These are phyloP conservation scores for Stratiomys singularior DNA, from an alignment of 2,888 invertebrate genomes.

Conservation along the genomic window DNA sequence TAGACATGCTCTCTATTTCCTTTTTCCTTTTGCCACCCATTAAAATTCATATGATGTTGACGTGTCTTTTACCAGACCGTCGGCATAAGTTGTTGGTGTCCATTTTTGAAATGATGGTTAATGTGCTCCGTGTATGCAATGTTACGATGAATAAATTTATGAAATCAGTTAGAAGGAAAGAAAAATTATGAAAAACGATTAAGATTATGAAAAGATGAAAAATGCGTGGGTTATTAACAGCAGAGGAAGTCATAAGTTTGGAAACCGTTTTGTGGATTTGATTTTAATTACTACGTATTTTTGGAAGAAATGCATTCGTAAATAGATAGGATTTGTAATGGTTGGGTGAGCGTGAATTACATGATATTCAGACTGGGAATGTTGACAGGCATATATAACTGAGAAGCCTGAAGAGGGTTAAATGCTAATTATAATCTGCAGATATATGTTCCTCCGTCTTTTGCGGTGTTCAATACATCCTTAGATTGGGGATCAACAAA, in stretches of 20 bases:
- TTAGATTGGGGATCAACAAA: too few relatives aligned
- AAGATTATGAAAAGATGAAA: not conserved
- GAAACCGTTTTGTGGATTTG: slow-evolving; percentile 25
- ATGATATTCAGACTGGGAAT: too few relatives aligned
- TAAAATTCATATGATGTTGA: not conserved
- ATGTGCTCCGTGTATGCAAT: slow-evolving; percentile 23
- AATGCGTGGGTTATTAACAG: slow-evolving; percentile 9
- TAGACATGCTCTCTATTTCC: slow-evolving; percentile 31
- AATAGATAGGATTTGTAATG: not conserved
- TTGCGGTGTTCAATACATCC: too few relatives aligned
- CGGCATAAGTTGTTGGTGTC: not conserved
- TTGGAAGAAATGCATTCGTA: slow-evolving; percentile 21
- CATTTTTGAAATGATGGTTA: slow-evolving; percentile 35
- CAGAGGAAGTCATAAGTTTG: slow-evolving; percentile 28
- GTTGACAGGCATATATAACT: too few relatives aligned
- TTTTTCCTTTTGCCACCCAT: not conserved
- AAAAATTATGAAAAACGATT: not conserved
- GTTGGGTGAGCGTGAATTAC: not conserved
- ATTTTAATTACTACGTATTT: slow-evolving; percentile 9
- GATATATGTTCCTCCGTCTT: too few relatives aligned
- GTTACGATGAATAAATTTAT: slow-evolving; percentile 41
- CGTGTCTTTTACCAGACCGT: slow-evolving; percentile 1
- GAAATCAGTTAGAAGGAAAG: not conserved
- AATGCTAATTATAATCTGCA: too few relatives aligned
- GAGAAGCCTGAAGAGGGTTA: too few relatives aligned